Conservation (phyloP, 2,113 vertebrate genomes). For the Coptodon rendalli region DNA sequence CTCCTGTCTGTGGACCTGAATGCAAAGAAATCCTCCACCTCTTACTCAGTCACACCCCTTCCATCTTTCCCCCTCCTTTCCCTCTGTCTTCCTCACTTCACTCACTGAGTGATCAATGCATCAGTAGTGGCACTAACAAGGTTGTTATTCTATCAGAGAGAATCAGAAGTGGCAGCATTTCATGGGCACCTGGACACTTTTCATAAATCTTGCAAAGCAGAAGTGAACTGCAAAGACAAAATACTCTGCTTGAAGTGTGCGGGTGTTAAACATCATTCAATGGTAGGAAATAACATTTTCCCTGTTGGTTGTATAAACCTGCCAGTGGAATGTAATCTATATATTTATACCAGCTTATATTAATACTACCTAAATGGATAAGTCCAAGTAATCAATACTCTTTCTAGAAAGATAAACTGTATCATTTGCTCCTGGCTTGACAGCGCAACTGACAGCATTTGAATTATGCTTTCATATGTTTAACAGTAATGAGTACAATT, state of each 20-base stretch:
- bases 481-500: slow-evolving; percentile 35
- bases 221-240: slow-evolving; percentile 14
- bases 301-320: background rate
- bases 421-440: background rate
- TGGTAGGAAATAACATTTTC: background rate
- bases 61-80: background rate
- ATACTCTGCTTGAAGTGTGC: background rate
- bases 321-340: background rate
- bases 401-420: background rate
- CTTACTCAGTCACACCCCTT: background rate
- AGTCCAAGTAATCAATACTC: background rate
- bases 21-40: slow-evolving; percentile 26
- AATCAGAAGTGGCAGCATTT: slow-evolving; percentile 57
- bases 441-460: background rate
- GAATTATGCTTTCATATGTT: slow-evolving; percentile 32
- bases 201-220: slow-evolving; percentile 48
- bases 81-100: background rate
- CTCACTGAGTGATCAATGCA: slow-evolving; percentile 29
- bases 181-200: slow-evolving; percentile 37
- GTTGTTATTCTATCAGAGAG: slow-evolving; percentile 48
- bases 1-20: slow-evolving; percentile 21
- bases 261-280: background rate
- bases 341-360: background rate
- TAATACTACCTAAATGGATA: slow-evolving; percentile 3
- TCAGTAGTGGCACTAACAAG: slow-evolving; percentile 14